These are phyloP conservation scores for Lacerta agilis DNA, from an alignment of 2,797 vertebrate species.

Conservation along the genomic window DNA sequence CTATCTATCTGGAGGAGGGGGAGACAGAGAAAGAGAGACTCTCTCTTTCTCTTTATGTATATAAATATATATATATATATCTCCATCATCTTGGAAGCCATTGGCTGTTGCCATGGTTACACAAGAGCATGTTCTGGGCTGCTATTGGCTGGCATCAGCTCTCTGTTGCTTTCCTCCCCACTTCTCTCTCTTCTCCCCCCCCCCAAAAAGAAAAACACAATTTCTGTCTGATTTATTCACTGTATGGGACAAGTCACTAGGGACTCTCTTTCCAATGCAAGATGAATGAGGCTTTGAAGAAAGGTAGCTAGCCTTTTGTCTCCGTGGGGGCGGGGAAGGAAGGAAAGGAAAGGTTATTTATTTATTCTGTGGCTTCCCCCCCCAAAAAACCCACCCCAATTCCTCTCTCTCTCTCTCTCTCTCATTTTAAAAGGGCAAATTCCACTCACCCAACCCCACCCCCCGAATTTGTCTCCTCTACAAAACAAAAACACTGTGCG, in stretches of 20 bases:
- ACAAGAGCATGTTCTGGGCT: neutral
- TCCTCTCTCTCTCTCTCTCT: neutral
- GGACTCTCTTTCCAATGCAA: neutral
- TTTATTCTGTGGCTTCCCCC: neutral
- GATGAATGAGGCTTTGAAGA: neutral
- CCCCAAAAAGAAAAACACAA: too few relatives aligned
- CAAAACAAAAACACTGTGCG: too few relatives aligned
- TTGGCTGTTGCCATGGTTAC: slow-evolving; percentile 73
- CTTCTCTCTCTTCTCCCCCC: accelerated
- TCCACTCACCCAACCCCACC: accelerated
- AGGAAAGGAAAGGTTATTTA: neutral
- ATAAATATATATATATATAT: neutral
- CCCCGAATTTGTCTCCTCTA: too few relatives aligned
- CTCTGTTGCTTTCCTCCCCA: neutral
- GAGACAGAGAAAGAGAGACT: too few relatives aligned
- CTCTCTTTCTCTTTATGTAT: neutral
- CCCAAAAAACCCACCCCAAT: too few relatives aligned
- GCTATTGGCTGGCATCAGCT: neutral
- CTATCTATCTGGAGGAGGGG: too few relatives aligned
- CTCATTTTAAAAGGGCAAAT: neutral
- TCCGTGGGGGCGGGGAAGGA: too few relatives aligned
- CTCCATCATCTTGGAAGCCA: slow-evolving; percentile 21
- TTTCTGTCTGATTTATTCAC: slow-evolving; percentile 8
- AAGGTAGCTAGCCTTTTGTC: too few relatives aligned
- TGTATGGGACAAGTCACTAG: neutral